Base-by-base conservation (phyloP, 2,888 invertebrate species). In the Temnothorax unifasciatus region DNA sequence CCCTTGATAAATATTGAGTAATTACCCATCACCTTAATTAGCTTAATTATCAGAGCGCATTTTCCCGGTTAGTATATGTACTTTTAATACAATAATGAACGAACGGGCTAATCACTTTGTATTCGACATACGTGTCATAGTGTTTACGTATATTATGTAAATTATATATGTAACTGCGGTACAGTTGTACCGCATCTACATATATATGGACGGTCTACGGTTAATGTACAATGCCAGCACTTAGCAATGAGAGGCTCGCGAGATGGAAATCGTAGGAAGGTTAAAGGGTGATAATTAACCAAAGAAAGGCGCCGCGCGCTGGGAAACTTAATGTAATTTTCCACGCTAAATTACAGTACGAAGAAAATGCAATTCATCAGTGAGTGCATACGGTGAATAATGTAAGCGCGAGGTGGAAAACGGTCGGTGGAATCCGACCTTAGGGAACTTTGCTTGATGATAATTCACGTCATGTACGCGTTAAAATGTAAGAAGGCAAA, bases 261-360 rank as follows among this genome's bases (percentile, higher is more conserved):
- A 77, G 52, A 41, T 68, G 52, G 52, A 77, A 69, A 77, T 77
- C 52, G 69, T 41, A 69, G 64, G 47, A 54, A 77, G 29, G 76
- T 66, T 63, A 59, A 74, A 75, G 44, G 47, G 6, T 64, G 47
- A n/a, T 68, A 77, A 77, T 77, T 77, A 77, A 41, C 41, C n/a
- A 29, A 29, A 69, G 77, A 69, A 77, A 77, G 21, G 41, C 25
- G 41, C 15, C 41, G 18, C 6, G 38, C 15, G 29, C 9, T 52
- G 13, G 66, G 52, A 69, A 69, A 54, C n/a, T 77, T 77, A 44
- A 77, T 77, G 69, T 77, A 77, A 68, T 77, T 69, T 77, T 77
- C 77, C n/a, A 25, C 54, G 41, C 3, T 50, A 68, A 52, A 76
- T 76, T 76, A 76, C 68, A 52, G 68, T 68, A 18, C 68, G 18